Evolutionary conservation across 1,140 invertebrate species (phyloP).

Genomic region (Mamestra configurata): DNA sequence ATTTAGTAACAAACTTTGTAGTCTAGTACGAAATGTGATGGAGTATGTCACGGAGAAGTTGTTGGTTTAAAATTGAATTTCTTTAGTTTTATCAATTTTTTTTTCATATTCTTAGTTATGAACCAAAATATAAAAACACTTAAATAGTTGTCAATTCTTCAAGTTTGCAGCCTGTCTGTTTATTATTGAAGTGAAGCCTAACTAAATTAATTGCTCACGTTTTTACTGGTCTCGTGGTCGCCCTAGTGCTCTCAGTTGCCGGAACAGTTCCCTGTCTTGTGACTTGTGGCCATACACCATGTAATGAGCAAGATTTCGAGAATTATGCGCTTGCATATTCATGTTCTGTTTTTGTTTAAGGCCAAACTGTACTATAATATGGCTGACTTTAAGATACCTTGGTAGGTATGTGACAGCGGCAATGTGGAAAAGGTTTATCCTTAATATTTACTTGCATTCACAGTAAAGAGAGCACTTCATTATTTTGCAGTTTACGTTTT

Average conservation of each 20-base stretch:
- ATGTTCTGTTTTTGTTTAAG: not conserved
- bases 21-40: too few species aligned
- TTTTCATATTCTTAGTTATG: too few species aligned
- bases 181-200: not conserved
- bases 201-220: not conserved
- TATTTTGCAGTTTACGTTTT: too few species aligned
- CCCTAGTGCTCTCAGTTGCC: not conserved
- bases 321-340: conserved; percentile 15
- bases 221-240: not conserved
- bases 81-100: too few species aligned
- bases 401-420: not conserved
- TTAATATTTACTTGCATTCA: not conserved
- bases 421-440: not conserved
- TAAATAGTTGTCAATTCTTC: too few species aligned
- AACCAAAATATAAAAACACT: too few species aligned
- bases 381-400: not conserved
- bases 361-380: not conserved
- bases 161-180: too few species aligned
- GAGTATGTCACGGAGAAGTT: too few species aligned
- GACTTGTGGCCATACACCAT: not conserved
- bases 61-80: too few species aligned
- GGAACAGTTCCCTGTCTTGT: not conserved
- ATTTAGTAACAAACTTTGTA: too few species aligned
- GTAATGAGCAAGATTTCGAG: not conserved
- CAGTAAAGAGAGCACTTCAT: not conserved